Evolutionary conservation across 2,888 invertebrate genomes (phyloP).

Genomic region (Leucophenga maculata): DNA sequence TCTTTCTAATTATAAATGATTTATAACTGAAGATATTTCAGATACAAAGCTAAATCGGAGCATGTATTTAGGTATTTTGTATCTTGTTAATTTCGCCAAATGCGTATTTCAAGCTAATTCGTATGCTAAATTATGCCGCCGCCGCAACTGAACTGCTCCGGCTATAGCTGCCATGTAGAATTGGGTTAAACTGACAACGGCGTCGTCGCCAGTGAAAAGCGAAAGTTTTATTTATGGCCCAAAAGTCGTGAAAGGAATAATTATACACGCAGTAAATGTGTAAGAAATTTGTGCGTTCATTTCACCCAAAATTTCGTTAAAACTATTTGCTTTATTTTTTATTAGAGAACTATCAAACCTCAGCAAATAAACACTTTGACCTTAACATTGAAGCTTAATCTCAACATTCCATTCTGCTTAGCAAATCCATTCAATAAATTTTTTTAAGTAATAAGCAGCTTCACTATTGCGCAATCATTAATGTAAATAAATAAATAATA

Average conservation of each 20-base stretch:
- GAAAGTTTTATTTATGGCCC: constrained; percentile 20
- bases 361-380: neutral
- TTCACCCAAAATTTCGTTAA: neutral
- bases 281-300: neutral
- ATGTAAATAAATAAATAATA: neutral
- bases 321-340: neutral
- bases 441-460: neutral
- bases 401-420: neutral
- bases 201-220: neutral
- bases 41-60: too few species aligned
- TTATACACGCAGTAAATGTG: neutral
- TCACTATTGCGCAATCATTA: constrained; percentile 7
- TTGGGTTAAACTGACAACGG: neutral
- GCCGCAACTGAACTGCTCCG: neutral
- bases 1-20: neutral
- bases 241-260: constrained; percentile 19
- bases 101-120: neutral
- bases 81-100: neutral
- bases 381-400: neutral
- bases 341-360: neutral
- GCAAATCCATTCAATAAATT: neutral
- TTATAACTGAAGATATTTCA: neutral
- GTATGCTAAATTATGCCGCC: neutral
- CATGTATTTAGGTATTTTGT: neutral
- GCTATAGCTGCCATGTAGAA: neutral